A percentile compares a stretch with the other conserved stretches of the same genome.
These are phyloP conservation scores for Pogonocherus hispidulus DNA, from an alignment of 2,888 invertebrate species.

Conservation along the genomic window DNA sequence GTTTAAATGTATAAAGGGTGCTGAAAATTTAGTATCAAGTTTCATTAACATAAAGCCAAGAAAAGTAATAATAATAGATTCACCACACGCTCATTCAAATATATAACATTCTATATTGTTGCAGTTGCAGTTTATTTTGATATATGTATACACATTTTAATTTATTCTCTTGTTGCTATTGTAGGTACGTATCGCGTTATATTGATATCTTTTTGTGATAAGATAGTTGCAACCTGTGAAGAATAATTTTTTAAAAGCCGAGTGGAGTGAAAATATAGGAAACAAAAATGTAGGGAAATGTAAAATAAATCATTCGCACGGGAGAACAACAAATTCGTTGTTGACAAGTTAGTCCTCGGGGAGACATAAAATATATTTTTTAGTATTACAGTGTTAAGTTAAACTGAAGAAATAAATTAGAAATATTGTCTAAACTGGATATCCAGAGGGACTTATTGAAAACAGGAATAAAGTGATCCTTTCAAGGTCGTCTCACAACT, in stretches of 20 bases:
- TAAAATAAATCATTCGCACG: conserved; percentile 43
- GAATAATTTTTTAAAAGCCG: conserved; percentile 46
- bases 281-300: conserved; percentile 42
- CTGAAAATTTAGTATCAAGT: no score
- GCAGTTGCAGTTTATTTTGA: no score
- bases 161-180: no score
- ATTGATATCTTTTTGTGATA: neutral
- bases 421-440: neutral
- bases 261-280: conserved; percentile 37
- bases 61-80: no score
- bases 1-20: no score
- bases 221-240: conserved; percentile 24
- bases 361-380: conserved; percentile 4
- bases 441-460: neutral
- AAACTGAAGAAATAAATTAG: conserved; percentile 3
- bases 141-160: no score
- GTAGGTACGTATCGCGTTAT: no score
- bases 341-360: conserved; percentile 11
- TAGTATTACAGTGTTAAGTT: neutral
- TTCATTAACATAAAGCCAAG: no score
- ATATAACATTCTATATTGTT: no score
- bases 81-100: no score
- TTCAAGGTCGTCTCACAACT: no score
- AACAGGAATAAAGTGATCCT: neutral
- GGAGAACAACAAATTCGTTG: conserved; percentile 33